These are phyloP conservation scores for Agrenia bidenticulata DNA, from an alignment of 2,888 invertebrate genomes.

Conservation along the genomic window DNA sequence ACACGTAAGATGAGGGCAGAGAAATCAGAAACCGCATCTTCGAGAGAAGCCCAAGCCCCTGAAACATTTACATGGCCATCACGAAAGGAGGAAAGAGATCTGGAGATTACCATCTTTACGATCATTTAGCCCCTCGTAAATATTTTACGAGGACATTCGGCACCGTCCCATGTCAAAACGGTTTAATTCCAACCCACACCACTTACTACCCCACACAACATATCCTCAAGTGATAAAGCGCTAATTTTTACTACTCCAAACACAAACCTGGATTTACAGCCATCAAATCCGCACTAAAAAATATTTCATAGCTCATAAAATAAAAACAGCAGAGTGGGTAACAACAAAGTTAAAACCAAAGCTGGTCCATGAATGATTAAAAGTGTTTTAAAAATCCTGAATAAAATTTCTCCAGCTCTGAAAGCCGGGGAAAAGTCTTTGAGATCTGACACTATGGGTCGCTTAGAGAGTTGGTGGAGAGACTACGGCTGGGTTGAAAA, in stretches of 20 bases:
- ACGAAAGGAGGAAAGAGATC: too few relatives aligned
- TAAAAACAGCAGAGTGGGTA: too few relatives aligned
- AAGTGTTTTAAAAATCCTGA: neutral
- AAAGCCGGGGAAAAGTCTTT: constrained; percentile 35
- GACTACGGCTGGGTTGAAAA: constrained; percentile 20
- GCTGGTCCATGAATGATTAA: too few relatives aligned
- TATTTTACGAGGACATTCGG: constrained; percentile 12
- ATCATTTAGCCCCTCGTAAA: constrained; percentile 11
- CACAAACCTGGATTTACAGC: neutral
- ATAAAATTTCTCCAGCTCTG: too few relatives aligned
- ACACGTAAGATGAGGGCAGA: too few relatives aligned
- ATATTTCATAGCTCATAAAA: too few relatives aligned
- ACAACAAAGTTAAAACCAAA: too few relatives aligned
- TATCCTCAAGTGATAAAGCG: constrained; percentile 12
- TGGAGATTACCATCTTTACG: constrained; percentile 12
- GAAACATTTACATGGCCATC: too few relatives aligned
- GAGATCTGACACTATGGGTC: constrained; percentile 43
- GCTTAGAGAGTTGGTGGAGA: constrained; percentile 27
- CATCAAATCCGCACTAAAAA: too few relatives aligned
- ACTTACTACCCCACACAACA: neutral
- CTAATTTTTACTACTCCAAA: constrained; percentile 20
- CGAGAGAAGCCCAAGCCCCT: too few relatives aligned
- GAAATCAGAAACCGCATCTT: too few relatives aligned
- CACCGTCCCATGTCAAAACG: constrained; percentile 1
- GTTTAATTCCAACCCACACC: neutral